A percentile compares a stretch with the other conserved stretches of the same genome.
phyloP scores from a whole-genome alignment of 2,888 invertebrate species.

The Marasmarcha lunaedactyla region DNA sequence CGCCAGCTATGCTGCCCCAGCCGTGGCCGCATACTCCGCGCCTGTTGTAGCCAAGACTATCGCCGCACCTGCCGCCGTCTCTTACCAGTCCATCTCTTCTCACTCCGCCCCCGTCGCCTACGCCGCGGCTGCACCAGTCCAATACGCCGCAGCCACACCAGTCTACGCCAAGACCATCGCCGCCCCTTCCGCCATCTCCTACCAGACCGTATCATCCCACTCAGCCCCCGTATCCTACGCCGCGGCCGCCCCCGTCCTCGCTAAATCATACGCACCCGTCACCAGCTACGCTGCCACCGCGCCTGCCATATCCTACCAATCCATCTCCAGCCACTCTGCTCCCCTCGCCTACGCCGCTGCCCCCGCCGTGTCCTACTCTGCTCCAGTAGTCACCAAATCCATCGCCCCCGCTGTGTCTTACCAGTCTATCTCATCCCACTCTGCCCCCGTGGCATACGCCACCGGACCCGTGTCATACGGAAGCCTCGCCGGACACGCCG shows the following conservation, averaged over 20 bases:
- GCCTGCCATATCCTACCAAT: conserved; percentile 30
- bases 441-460: conserved; percentile 2
- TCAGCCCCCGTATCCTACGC: conserved; percentile 36
- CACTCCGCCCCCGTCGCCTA: too few species aligned
- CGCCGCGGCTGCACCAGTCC: too few species aligned
- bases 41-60: too few species aligned
- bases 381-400: background rate
- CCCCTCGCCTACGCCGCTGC: background rate
- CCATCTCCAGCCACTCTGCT: too few species aligned
- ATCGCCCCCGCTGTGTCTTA: background rate
- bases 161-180: too few species aligned
- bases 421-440: background rate
- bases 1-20: too few species aligned
- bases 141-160: too few species aligned
- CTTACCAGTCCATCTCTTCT: too few species aligned
- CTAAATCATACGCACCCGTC: conserved; percentile 22
- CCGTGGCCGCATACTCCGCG: too few species aligned
- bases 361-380: background rate
- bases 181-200: too few species aligned
- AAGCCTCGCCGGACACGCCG: background rate
- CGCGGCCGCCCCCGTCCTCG: conserved; percentile 25
- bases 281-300: conserved; percentile 32
- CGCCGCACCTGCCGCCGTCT: too few species aligned
- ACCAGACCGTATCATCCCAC: conserved; percentile 32
- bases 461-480: background rate